Evolutionary conservation across 1,140 invertebrate species (phyloP).

Genomic region (Drosophila triauraria): DNA sequence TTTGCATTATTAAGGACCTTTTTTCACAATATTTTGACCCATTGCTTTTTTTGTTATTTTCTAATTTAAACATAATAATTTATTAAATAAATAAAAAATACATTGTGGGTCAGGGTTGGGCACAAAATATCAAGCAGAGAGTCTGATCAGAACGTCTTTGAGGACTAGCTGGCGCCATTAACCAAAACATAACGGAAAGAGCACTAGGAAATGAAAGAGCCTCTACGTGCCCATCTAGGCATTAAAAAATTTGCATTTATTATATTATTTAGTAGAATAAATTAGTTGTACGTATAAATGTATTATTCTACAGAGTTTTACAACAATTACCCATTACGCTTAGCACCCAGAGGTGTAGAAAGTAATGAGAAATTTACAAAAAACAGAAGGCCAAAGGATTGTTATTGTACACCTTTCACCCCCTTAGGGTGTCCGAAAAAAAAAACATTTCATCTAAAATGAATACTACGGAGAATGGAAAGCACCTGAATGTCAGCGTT

Average conservation of each 20-base stretch:
- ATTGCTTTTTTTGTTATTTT: too few species aligned
- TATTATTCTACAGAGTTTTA: not conserved
- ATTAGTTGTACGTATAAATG: not conserved
- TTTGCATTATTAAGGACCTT: too few species aligned
- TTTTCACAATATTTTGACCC: too few species aligned
- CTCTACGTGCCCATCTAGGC: too few species aligned
- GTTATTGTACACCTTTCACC: not conserved
- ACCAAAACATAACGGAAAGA: not conserved
- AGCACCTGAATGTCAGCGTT: conserved; percentile 70
- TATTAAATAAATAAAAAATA: too few species aligned
- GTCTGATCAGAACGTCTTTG: too few species aligned
- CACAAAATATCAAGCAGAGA: too few species aligned
- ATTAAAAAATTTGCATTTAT: too few species aligned
- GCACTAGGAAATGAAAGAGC: not conserved
- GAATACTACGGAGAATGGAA: conserved; percentile 33
- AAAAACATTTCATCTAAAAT: conserved; percentile 28
- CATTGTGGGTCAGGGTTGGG: too few species aligned
- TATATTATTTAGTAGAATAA: too few species aligned
- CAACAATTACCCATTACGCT: not conserved
- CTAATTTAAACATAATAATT: too few species aligned
- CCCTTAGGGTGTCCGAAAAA: not conserved
- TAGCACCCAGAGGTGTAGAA: not conserved
- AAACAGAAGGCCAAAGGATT: conserved; percentile 15
- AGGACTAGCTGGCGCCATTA: too few species aligned
- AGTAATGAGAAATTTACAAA: conserved; percentile 1